Conservation (phyloP, 2,113 vertebrate genomes). For the Caracal caracal region DNA sequence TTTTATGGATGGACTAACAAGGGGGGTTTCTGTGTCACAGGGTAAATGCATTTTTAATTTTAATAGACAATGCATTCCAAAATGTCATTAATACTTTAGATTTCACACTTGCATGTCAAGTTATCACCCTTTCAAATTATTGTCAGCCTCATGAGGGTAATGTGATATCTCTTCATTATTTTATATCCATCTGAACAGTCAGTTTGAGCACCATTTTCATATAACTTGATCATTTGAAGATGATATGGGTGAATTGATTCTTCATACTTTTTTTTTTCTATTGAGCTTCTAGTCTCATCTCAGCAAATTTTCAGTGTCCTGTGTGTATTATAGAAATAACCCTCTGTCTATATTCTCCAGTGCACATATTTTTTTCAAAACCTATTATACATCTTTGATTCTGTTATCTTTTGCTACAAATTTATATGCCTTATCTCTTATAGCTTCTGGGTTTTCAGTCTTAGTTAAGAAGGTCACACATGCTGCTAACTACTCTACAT, state of each 20-base stretch:
- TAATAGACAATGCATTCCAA: neutral
- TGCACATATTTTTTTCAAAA: neutral
- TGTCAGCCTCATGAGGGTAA: neutral
- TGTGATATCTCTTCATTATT: neutral
- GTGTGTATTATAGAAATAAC: neutral
- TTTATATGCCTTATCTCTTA: constrained; percentile 15
- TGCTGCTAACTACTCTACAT: neutral
- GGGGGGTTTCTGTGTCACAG: neutral
- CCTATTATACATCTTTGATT: neutral
- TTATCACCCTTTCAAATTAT: constrained; percentile 26
- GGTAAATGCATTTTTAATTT: constrained; percentile 46
- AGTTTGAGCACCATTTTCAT: constrained; percentile 40
- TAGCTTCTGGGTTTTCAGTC: constrained; percentile 1
- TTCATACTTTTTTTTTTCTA: neutral
- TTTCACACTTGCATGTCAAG: constrained; percentile 48
- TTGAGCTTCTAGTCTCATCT: neutral
- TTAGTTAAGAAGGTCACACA: constrained; percentile 1
- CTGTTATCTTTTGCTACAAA: constrained; percentile 53
- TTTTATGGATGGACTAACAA: constrained; percentile 20
- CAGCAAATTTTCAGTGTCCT: neutral
- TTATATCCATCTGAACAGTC: constrained; percentile 47
- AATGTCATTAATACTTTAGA: constrained; percentile 33
- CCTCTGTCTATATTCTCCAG: neutral
- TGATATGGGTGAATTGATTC: constrained; percentile 9
- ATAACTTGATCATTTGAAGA: constrained; percentile 37